Evolutionary conservation across 2,888 invertebrate genomes (phyloP).

Genomic region (Epicampocera succincta): DNA sequence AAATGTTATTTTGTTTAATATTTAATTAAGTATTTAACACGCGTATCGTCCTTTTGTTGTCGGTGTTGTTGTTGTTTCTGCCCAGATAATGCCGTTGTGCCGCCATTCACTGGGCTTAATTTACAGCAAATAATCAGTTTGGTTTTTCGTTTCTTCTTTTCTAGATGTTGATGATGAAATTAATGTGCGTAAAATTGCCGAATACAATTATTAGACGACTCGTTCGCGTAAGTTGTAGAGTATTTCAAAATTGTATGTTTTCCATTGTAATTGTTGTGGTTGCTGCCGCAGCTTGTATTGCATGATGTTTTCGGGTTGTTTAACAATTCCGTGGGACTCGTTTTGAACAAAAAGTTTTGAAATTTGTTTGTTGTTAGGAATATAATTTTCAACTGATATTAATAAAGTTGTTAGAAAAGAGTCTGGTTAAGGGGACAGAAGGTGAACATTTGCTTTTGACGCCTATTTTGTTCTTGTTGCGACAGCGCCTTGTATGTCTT

Average conservation of each 20-base stretch:
- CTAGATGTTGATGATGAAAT: conserved; percentile 27
- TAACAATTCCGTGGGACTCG: conserved; percentile 45
- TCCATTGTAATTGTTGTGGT: background rate
- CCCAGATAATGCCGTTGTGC: conserved; percentile 52
- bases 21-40: conserved; percentile 69
- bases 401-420: no score
- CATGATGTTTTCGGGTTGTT: conserved; percentile 27
- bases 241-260: conserved; percentile 56
- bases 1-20: conserved; percentile 62
- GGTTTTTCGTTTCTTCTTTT: no score
- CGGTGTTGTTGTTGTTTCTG: conserved; percentile 33
- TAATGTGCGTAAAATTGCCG: conserved; percentile 58
- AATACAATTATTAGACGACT: conserved; percentile 7
- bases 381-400: no score
- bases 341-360: conserved; percentile 6
- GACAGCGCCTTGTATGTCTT: no score
- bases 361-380: no score
- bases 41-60: conserved; percentile 55
- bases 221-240: conserved; percentile 3
- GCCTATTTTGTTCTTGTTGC: no score
- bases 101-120: conserved; percentile 48
- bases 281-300: conserved; percentile 1
- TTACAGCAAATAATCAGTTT: conserved; percentile 36
- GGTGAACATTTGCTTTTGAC: no score
- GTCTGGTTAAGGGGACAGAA: no score